These are phyloP conservation scores for Alloplasta piceator DNA, from an alignment of 2,888 invertebrate species.

Conservation along the genomic window DNA sequence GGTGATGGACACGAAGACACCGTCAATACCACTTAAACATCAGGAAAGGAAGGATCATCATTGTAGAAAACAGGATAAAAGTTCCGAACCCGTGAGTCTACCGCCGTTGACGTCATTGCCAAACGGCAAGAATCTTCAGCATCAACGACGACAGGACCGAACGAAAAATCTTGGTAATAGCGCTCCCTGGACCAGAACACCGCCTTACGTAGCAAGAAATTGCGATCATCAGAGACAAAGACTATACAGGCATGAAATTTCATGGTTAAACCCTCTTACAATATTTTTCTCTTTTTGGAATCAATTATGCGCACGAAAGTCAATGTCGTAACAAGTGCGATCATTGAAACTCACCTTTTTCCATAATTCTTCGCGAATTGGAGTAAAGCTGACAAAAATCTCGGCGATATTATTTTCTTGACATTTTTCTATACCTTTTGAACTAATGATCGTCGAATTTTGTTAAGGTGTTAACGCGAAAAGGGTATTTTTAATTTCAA, in stretches of 20 bases:
- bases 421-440: neutral
- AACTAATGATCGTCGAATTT: neutral
- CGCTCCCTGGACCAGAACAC: constrained; percentile 58
- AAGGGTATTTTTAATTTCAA: neutral
- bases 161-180: constrained; percentile 48
- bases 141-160: constrained; percentile 11
- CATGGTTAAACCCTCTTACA: constrained; percentile 1
- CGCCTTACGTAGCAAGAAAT: constrained; percentile 52
- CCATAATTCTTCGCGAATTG: neutral
- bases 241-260: constrained; percentile 77
- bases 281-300: neutral
- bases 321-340: neutral
- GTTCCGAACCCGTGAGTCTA: constrained; percentile 72
- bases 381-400: neutral
- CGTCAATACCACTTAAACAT: constrained; percentile 80
- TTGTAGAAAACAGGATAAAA: constrained; percentile 70
- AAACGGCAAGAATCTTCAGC: constrained; percentile 69
- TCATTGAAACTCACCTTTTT: neutral
- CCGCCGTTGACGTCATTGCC: constrained; percentile 78
- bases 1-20: constrained; percentile 82
- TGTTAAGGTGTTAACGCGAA: neutral
- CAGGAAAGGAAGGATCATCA: constrained; percentile 76
- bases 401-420: neutral
- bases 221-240: constrained; percentile 74
- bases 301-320: too few relatives aligned